Evolutionary conservation across 1,140 invertebrate species (phyloP).

Genomic region (Luehdorfia chinensis): DNA sequence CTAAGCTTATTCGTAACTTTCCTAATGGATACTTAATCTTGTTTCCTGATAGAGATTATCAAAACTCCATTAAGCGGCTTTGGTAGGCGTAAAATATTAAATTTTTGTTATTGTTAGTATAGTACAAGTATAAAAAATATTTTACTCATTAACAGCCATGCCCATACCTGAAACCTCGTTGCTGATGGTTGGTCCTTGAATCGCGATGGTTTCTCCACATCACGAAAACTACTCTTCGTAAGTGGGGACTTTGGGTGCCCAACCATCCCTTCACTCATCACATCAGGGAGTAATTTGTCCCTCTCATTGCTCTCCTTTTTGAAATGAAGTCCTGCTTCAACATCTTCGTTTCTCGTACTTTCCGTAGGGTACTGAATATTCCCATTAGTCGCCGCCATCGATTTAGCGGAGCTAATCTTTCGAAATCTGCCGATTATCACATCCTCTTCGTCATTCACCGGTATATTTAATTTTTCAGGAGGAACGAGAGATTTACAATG

Average conservation of each 20-base stretch:
- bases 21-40: too few relatives aligned
- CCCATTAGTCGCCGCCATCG: conserved; percentile 74
- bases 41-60: too few relatives aligned
- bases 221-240: conserved; percentile 80
- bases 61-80: too few relatives aligned
- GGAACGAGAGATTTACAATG: conserved; percentile 18
- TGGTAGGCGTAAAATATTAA: too few relatives aligned
- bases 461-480: conserved; percentile 32
- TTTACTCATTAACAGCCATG: too few relatives aligned
- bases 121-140: too few relatives aligned
- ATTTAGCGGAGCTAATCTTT: conserved; percentile 75
- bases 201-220: conserved; percentile 78
- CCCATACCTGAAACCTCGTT: conserved; percentile 78
- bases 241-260: conserved; percentile 41
- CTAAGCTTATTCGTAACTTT: too few relatives aligned
- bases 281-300: conserved; percentile 42
- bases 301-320: conserved; percentile 41
- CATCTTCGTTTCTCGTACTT: conserved; percentile 48
- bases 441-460: conserved; percentile 64
- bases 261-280: conserved; percentile 27
- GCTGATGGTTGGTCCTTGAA: conserved; percentile 78
- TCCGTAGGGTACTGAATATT: conserved; percentile 65
- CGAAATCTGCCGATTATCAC: conserved; percentile 73
- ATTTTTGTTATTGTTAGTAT: too few relatives aligned
- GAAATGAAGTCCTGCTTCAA: conserved; percentile 63